A percentile compares a stretch with the other conserved stretches of the same genome.
Conservation (phyloP, 2,888 invertebrate genomes). For the Lomographa bimaculata region DNA sequence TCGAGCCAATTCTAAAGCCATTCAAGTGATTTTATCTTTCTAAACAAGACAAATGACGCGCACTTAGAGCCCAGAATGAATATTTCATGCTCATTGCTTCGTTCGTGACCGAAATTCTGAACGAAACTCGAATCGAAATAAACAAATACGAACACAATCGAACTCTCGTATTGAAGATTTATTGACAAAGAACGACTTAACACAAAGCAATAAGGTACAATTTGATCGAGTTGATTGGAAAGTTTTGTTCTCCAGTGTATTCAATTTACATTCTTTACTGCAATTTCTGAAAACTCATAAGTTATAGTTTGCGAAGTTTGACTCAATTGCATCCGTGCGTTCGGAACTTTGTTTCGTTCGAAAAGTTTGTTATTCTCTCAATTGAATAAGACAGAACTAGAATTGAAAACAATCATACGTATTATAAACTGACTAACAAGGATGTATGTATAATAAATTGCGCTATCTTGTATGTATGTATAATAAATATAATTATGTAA, state of each 20-base stretch:
- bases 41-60: constrained; percentile 22
- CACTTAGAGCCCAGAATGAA: constrained; percentile 20
- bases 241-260: constrained; percentile 22
- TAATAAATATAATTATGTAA: too few species aligned
- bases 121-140: constrained; percentile 20
- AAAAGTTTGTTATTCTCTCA: constrained; percentile 14
- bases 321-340: constrained; percentile 33
- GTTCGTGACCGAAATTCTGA: constrained; percentile 23
- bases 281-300: constrained; percentile 32
- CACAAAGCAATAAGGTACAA: constrained; percentile 17
- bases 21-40: constrained; percentile 22
- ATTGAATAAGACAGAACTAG: neutral
- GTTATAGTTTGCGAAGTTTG: constrained; percentile 30
- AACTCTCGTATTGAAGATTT: constrained; percentile 14
- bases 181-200: constrained; percentile 13
- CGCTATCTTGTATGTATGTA: too few species aligned
- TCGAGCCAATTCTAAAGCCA: constrained; percentile 12
- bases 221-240: constrained; percentile 15
- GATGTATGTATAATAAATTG: too few species aligned
- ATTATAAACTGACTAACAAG: too few species aligned
- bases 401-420: too few species aligned
- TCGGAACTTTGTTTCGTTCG: constrained; percentile 26
- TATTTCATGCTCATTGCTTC: constrained; percentile 24
- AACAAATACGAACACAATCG: constrained; percentile 19
- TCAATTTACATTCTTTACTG: constrained; percentile 28